Evolutionary conservation across 2,797 vertebrate species (phyloP).

Genomic region (Darevskia nairensis): DNA sequence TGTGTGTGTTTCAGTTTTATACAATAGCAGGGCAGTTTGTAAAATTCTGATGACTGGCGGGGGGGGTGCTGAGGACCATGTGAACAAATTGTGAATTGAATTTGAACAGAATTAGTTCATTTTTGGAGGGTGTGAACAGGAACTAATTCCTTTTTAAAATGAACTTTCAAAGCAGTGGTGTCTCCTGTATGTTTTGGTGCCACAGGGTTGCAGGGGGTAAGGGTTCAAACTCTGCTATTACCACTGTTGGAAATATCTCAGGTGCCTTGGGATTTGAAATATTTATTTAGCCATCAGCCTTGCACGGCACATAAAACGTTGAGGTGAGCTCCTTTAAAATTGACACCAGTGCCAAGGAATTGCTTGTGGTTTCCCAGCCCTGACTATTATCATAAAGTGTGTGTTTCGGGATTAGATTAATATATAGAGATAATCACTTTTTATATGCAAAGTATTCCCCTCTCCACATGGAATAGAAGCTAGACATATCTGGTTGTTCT

Average conservation of each 20-base stretch:
- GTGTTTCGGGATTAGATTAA: not conserved
- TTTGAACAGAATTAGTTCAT: no score
- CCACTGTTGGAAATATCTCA: not conserved
- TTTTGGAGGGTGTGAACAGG: no score
- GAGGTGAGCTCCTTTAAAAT: slow-evolving; percentile 6
- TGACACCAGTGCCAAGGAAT: not conserved
- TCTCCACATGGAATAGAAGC: not conserved
- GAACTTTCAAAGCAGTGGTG: not conserved
- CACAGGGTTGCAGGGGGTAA: not conserved
- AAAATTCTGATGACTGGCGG: no score
- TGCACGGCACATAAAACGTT: not conserved
- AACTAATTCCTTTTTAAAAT: no score
- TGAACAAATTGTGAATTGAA: no score
- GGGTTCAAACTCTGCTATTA: not conserved
- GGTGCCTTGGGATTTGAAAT: slow-evolving; percentile 9
- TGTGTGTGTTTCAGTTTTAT: no score
- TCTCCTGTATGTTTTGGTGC: not conserved
- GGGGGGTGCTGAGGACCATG: no score
- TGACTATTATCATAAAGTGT: not conserved
- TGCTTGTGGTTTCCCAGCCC: not conserved
- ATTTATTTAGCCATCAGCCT: not conserved
- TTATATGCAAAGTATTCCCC: not conserved
- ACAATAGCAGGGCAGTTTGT: no score
- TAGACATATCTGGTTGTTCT: not conserved
- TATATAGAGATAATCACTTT: not conserved